Evolutionary conservation across 1,140 invertebrate genomes (phyloP), one percentile per base, ranked within the genome.

Genomic region (Lysiphlebus fabarum): DNA sequence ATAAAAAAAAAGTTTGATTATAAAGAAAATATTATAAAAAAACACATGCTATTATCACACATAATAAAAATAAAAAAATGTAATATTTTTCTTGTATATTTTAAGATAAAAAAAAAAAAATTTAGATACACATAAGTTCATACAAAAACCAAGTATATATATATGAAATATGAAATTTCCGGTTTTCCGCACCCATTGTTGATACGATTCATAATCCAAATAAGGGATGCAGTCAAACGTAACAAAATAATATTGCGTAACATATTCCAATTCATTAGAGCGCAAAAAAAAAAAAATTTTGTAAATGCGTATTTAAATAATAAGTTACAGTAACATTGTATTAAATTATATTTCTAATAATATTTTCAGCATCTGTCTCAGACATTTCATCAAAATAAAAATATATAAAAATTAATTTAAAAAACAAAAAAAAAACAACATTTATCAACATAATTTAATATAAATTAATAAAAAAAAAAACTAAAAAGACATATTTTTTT

Each of bases 241-340:
- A 64, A 64, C 56, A 55, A 49, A 59, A 64, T 64, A 67, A 67
- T 72, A 69, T 72, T 70, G 62, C 65, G 67, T 66, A 69, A 70
- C 70, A 71, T 67, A 70, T 70, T 71, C 55, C 59, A 53, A 66
- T n/a, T 60, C 64, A 65, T 65, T 65, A 58, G 54, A 62, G 65
- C 70, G 63, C 59, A 56, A 70, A 71, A 59, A 65, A 64, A n/a
- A n/a, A n/a, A n/a, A n/a, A n/a, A n/a, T n/a, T n/a, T 67, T 42
- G 44, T 54, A 37, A 55, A 26, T 17, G 12, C 26, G 37, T 60
- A 49, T 62, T 50, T 54, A 54, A 58, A 40, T 51, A n/a, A n/a
- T n/a, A n/a, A n/a, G 51, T 45, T 47, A 58, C n/a, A n/a, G n/a
- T n/a, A n/a, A 47, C 51, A 6, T 45, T 58, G 59, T 67, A 66